Percentiles rank a stretch among this genome's conserved stretches.
Evolutionary conservation across 1,140 invertebrate species (phyloP).

Genomic region (Lordiphosa stackelbergi): DNA sequence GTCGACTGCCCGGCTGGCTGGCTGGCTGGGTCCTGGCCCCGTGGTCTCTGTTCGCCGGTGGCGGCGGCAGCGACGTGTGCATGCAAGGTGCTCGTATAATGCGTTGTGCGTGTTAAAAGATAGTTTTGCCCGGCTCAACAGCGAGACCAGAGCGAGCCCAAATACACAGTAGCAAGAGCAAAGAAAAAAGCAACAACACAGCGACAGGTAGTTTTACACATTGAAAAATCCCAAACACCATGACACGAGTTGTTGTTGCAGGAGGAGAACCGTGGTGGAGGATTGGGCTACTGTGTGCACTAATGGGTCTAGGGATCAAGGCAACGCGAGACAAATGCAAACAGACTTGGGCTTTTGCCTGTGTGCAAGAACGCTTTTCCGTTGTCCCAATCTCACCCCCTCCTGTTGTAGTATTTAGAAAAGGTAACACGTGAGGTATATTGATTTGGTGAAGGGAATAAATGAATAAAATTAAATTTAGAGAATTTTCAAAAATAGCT

Average conservation of each 20-base stretch:
- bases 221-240: slow-evolving; percentile 73
- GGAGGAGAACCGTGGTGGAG: slow-evolving; percentile 10
- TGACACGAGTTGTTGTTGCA: slow-evolving; percentile 45
- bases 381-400: too few relatives aligned
- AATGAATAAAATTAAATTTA: background rate
- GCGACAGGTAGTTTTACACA: slow-evolving; percentile 75
- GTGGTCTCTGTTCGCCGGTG: slow-evolving; percentile 8
- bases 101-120: slow-evolving; percentile 75
- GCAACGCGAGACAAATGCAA: slow-evolving; percentile 70
- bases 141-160: slow-evolving; percentile 39
- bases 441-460: too few relatives aligned
- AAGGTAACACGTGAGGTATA: too few relatives aligned
- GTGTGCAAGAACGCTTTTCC: slow-evolving; percentile 4
- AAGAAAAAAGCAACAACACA: slow-evolving; percentile 45
- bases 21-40: slow-evolving; percentile 1
- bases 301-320: slow-evolving; percentile 72
- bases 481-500: background rate
- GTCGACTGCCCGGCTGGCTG: slow-evolving; percentile 21
- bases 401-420: background rate
- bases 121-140: slow-evolving; percentile 67
- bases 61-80: slow-evolving; percentile 46
- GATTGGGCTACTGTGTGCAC: slow-evolving; percentile 39
- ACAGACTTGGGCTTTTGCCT: slow-evolving; percentile 53
- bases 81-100: slow-evolving; percentile 74
- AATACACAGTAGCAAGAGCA: slow-evolving; percentile 28